Evolutionary conservation across 2,888 invertebrate species (phyloP).

Genomic region (Lapara coniferarum): DNA sequence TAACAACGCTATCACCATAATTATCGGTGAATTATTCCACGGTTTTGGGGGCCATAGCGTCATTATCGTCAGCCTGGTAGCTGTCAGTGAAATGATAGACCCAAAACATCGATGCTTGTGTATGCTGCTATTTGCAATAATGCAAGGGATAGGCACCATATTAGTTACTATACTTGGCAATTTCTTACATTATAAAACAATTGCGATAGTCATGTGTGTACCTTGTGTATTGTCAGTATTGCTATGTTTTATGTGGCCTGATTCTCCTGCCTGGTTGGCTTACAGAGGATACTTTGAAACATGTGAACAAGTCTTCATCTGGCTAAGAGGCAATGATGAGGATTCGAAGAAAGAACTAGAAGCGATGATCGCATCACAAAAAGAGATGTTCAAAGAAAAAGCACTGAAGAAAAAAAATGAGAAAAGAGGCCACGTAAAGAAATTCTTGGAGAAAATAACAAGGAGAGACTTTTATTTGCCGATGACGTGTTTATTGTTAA

Average conservation of each 20-base stretch:
- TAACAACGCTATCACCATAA: slow-evolving; percentile 6
- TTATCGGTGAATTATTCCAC: slow-evolving; percentile 25
- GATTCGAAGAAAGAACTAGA: slow-evolving; percentile 34
- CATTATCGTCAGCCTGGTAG: slow-evolving; percentile 20
- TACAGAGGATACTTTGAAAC: slow-evolving; percentile 36
- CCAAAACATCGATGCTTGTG: slow-evolving; percentile 38
- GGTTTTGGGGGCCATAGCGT: slow-evolving; percentile 25
- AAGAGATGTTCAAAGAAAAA: slow-evolving; percentile 26
- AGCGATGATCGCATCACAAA: slow-evolving; percentile 34
- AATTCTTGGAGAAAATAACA: slow-evolving; percentile 28
- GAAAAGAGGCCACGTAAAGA: background rate
- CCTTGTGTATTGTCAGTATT: slow-evolving; percentile 30
- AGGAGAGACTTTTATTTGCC: slow-evolving; percentile 40
- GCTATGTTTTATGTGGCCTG: slow-evolving; percentile 36
- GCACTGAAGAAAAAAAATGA: background rate
- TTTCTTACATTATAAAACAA: slow-evolving; percentile 26
- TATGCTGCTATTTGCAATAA: slow-evolving; percentile 1
- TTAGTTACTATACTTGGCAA: slow-evolving; percentile 6
- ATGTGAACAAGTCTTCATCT: slow-evolving; percentile 36
- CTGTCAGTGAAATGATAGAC: slow-evolving; percentile 38
- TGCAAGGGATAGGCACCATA: slow-evolving; percentile 12
- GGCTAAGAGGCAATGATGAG: slow-evolving; percentile 36
- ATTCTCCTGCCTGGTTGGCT: slow-evolving; percentile 41
- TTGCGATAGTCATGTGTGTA: slow-evolving; percentile 14
- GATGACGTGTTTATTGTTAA: slow-evolving; percentile 33